Percentiles rank a stretch among this genome's conserved stretches.
Conservation (phyloP, 2,113 vertebrate species). For the Pycnonotus jocosus region DNA sequence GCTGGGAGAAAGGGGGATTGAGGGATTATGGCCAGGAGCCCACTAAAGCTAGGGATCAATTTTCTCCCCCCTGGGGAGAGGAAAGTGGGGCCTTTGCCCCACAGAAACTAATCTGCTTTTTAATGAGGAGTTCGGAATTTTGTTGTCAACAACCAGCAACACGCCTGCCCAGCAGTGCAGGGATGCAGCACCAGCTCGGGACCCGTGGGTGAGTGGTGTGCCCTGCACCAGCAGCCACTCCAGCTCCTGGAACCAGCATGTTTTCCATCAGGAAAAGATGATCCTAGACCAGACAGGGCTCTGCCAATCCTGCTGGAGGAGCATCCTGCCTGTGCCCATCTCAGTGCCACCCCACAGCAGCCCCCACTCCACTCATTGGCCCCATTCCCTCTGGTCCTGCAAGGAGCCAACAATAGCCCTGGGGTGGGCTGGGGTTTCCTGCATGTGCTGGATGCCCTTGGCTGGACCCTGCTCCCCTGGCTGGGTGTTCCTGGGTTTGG, state of each 20-base stretch:
- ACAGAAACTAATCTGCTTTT: not conserved
- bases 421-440: not conserved
- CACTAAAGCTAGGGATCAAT: not conserved
- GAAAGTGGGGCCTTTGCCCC: not conserved
- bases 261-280: not conserved
- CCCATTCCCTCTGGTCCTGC: not conserved
- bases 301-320: not conserved
- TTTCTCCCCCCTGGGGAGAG: not conserved
- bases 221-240: not conserved
- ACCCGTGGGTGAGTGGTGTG: rapidly evolving
- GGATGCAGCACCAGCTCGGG: not conserved
- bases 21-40: slow-evolving; percentile 23
- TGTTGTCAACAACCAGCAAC: not conserved
- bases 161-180: rapidly evolving
- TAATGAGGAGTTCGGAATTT: not conserved
- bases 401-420: not conserved
- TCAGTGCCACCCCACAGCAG: not conserved
- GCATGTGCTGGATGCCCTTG: rapidly evolving
- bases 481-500: rapidly evolving
- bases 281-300: rapidly evolving
- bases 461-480: rapidly evolving
- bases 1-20: slow-evolving; percentile 12
- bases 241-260: rapidly evolving
- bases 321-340: not conserved
- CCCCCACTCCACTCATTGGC: rapidly evolving